Base-by-base conservation (phyloP, 2,797 vertebrate species). In the Parauchenoglanis ngamensis region DNA sequence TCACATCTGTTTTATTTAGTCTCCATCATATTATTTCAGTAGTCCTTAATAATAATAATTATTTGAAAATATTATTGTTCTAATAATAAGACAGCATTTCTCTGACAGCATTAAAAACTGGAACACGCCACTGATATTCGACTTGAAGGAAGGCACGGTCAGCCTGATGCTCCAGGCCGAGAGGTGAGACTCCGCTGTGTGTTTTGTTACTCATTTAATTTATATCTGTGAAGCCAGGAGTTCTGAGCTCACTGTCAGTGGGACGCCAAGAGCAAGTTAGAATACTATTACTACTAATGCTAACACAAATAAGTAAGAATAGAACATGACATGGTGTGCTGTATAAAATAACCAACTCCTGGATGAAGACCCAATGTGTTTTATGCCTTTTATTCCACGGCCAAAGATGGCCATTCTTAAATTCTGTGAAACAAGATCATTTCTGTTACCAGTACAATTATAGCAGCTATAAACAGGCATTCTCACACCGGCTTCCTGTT, bases 81-180 rank as follows among this genome's bases (percentile, higher is more conserved):
- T 67, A 65, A 67, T 46, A 82, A 54, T 56, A 40, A 28, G 44
- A 54, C 31, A n/a, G 6, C 31, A 63, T 67, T 67, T 86, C 4
- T 73, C 11, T 67, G 31, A 85, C 93, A 99, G 98, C 88, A 96
- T 96, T 17, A 97, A 96, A 93, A 99, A 99, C 93, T 99, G 98
- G 98, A 99, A 99, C 89, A 99, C 98, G 54, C 98, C 98, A 0
- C 93, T 99, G 92, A 98, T 99, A 93, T 98, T 99, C 95, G 98
- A 99, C 92, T 96, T 99, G 90, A 99, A 97, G 94, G 98, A 99
- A 91, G 97, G 97, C 94, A 97, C 97, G 13, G 97, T 99, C 87
- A 98, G 97, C 91, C 96, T 99, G 91, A 98, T 99, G 93, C 94
- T 98, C 65, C 98, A 99, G 90, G 96, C 97, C 0, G 97, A 98